A percentile compares a stretch with the other conserved stretches of the same genome.
Evolutionary conservation across 1,140 invertebrate genomes (phyloP).

Genomic region (Camponotus pennsylvanicus): DNA sequence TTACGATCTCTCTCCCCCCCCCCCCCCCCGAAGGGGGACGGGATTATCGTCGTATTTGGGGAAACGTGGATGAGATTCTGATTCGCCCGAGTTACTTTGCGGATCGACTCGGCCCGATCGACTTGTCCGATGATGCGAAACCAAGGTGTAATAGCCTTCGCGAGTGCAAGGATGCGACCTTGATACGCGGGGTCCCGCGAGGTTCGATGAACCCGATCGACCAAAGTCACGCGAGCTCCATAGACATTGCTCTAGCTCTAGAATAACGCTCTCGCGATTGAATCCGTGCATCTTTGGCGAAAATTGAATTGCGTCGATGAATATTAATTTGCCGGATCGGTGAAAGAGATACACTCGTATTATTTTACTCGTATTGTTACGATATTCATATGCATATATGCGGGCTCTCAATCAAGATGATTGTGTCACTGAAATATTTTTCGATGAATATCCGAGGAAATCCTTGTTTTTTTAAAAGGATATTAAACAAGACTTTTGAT

Average conservation of each 20-base stretch:
- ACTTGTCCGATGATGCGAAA: background rate
- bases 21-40: background rate
- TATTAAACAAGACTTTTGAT: background rate
- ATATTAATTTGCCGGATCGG: background rate
- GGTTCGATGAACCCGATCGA: conserved; percentile 42
- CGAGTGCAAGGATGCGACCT: conserved; percentile 57
- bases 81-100: background rate
- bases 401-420: background rate
- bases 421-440: conserved; percentile 1
- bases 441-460: background rate
- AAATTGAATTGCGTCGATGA: background rate
- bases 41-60: background rate
- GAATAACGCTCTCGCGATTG: background rate
- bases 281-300: background rate
- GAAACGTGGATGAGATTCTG: background rate
- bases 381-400: background rate
- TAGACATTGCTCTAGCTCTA: conserved; percentile 10
- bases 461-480: background rate
- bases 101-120: background rate
- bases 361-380: background rate
- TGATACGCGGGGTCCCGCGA: conserved; percentile 5
- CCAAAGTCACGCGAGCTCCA: conserved; percentile 34
- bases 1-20: background rate
- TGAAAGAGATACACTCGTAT: background rate
- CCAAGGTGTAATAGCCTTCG: conserved; percentile 35